These are phyloP conservation scores for Drosophila meridionalis DNA, from an alignment of 2,888 invertebrate genomes.

Conservation along the genomic window DNA sequence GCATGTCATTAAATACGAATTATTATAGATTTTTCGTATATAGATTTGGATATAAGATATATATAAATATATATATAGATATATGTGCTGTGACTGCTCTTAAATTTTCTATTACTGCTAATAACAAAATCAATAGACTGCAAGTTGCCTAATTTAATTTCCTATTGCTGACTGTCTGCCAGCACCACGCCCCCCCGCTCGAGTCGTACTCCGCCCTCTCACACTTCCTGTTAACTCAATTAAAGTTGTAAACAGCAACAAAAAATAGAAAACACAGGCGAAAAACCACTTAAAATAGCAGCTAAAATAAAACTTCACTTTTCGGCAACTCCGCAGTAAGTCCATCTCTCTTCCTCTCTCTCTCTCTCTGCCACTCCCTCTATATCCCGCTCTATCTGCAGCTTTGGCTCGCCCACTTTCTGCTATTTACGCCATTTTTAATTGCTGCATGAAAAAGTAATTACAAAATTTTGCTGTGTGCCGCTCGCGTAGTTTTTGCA, in stretches of 20 bases:
- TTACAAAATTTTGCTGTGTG: slow-evolving; percentile 68
- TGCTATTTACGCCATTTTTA: slow-evolving; percentile 79
- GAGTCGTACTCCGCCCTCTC: background rate
- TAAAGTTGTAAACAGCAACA: slow-evolving; percentile 46
- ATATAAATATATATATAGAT: background rate
- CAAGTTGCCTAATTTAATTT: slow-evolving; percentile 45
- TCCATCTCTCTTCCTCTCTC: slow-evolving; percentile 39
- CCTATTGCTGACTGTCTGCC: slow-evolving; percentile 4
- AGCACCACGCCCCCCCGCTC: background rate
- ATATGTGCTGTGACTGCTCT: background rate
- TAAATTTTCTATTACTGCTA: slow-evolving; percentile 19
- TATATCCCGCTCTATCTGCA: slow-evolving; percentile 36
- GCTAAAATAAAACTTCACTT: slow-evolving; percentile 54
- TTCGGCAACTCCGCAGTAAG: slow-evolving; percentile 43
- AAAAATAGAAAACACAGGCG: slow-evolving; percentile 31
- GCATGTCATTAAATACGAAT: slow-evolving; percentile 68
- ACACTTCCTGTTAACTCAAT: slow-evolving; percentile 45
- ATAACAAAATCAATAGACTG: slow-evolving; percentile 56
- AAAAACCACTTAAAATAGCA: slow-evolving; percentile 64
- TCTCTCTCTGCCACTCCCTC: slow-evolving; percentile 36
- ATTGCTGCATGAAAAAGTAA: slow-evolving; percentile 80
- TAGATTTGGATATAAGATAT: background rate
- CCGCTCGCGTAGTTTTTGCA: slow-evolving; percentile 46
- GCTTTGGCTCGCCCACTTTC: slow-evolving; percentile 33
- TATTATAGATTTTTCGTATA: slow-evolving; percentile 51